Evolutionary conservation across 2,113 vertebrate species (phyloP).

Genomic region (Rhinolophus sinicus): DNA sequence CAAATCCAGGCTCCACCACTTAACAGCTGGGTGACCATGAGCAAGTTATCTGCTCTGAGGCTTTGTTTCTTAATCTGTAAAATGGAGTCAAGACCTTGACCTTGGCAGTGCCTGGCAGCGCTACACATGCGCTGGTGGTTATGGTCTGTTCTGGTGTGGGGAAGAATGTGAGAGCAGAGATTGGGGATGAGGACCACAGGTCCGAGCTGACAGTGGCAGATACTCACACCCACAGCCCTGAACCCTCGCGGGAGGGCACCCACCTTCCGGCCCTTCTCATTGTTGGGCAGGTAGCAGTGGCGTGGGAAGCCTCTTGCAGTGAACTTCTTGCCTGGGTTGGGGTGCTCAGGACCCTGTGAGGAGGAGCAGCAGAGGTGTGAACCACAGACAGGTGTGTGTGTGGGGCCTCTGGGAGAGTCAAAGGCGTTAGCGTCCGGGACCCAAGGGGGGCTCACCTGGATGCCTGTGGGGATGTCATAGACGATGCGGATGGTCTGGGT

Average conservation of each 20-base stretch:
- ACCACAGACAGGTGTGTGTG: rapidly evolving
- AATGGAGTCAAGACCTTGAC: background rate
- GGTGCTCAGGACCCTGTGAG: constrained; percentile 94
- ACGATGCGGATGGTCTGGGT: constrained; percentile 96
- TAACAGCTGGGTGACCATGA: background rate
- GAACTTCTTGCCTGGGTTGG: constrained; percentile 96
- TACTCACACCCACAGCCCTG: background rate
- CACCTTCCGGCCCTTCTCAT: constrained; percentile 96
- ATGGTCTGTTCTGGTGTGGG: rapidly evolving
- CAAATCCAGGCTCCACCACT: background rate
- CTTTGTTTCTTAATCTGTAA: background rate
- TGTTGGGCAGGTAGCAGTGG: constrained; percentile 97
- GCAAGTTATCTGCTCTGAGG: background rate
- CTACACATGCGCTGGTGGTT: rapidly evolving
- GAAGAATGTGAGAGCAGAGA: background rate
- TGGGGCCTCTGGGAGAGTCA: rapidly evolving
- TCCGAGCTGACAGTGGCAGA: background rate
- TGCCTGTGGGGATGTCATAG: constrained; percentile 96
- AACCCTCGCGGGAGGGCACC: background rate
- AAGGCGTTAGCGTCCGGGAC: rapidly evolving
- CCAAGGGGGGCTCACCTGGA: constrained; percentile 88
- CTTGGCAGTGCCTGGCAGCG: background rate
- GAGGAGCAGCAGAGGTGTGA: background rate
- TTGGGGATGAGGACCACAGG: rapidly evolving
- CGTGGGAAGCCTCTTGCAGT: constrained; percentile 96